Evolutionary conservation across 2,888 invertebrate genomes (phyloP).

Genomic region (Xylocampa areola): DNA sequence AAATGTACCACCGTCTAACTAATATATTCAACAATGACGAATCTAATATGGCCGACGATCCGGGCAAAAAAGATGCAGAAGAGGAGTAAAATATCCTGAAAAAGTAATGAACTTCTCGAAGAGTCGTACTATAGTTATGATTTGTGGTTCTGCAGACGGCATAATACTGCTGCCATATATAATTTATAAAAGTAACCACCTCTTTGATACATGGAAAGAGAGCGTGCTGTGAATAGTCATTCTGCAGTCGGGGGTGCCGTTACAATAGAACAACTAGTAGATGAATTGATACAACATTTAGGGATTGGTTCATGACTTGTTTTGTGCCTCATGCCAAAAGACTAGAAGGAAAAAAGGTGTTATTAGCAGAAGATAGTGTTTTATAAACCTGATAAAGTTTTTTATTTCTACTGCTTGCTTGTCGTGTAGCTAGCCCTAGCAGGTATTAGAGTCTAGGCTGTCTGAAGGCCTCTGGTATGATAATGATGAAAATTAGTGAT

Average conservation of each 20-base stretch:
- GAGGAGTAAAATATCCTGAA: too few relatives aligned
- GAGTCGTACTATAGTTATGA: slow-evolving; percentile 43
- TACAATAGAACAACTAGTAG: slow-evolving; percentile 46
- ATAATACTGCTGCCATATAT: slow-evolving; percentile 35
- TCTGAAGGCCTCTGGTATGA: too few relatives aligned
- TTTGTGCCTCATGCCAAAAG: slow-evolving; percentile 28
- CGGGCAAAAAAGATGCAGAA: slow-evolving; percentile 44
- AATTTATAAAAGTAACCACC: slow-evolving; percentile 46
- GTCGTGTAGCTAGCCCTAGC: too few relatives aligned
- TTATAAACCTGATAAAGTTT: too few relatives aligned
- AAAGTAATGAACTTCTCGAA: too few relatives aligned
- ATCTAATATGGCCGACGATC: slow-evolving; percentile 45
- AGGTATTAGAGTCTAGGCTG: too few relatives aligned
- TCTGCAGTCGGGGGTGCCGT: slow-evolving; percentile 15
- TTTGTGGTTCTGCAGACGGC: slow-evolving; percentile 44
- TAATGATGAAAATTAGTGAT: too few relatives aligned
- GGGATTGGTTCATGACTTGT: slow-evolving; percentile 42
- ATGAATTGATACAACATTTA: slow-evolving; percentile 48
- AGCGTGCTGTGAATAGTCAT: slow-evolving; percentile 17
- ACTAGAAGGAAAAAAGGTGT: slow-evolving; percentile 25
- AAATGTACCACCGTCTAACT: slow-evolving; percentile 19
- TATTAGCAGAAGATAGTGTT: too few relatives aligned
- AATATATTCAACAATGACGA: slow-evolving; percentile 51
- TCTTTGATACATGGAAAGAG: slow-evolving; percentile 36
- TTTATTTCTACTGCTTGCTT: too few relatives aligned